Percentiles rank a stretch among this genome's conserved stretches.
Evolutionary conservation across 2,113 vertebrate species (phyloP).

Genomic region (Peromyscus polionotus): DNA sequence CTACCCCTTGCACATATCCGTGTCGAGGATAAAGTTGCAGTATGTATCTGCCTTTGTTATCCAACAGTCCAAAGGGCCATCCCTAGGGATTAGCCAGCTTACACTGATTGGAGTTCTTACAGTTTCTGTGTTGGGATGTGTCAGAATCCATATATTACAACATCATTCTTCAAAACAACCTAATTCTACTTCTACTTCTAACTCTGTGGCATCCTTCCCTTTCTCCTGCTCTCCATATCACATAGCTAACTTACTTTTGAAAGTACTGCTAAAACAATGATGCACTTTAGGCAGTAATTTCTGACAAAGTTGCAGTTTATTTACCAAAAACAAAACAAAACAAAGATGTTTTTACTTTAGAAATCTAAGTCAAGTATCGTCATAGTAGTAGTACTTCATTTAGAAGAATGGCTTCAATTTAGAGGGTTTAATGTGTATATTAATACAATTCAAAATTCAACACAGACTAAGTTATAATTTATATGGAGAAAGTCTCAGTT

Average conservation of each 20-base stretch:
- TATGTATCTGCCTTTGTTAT: not conserved
- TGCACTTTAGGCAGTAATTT: conserved; percentile 79
- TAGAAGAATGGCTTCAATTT: conserved; percentile 66
- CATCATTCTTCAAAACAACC: conserved; percentile 47
- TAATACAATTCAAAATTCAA: conserved; percentile 76
- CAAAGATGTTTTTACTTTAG: conserved; percentile 55
- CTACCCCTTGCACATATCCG: not conserved
- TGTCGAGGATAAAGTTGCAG: not conserved
- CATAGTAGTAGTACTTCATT: conserved; percentile 48
- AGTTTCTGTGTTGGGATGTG: conserved; percentile 7
- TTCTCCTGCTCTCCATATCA: conserved; percentile 46
- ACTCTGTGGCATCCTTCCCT: conserved; percentile 38
- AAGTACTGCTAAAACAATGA: conserved; percentile 83
- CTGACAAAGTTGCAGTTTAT: conserved; percentile 72
- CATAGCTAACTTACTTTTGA: conserved; percentile 78
- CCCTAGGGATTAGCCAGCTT: not conserved
- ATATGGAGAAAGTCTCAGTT: conserved; percentile 84
- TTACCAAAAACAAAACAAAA: conserved; percentile 71
- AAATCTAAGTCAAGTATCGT: conserved; percentile 57
- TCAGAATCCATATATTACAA: conserved; percentile 25
- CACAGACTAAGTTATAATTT: conserved; percentile 72
- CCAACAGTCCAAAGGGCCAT: not conserved
- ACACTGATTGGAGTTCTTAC: not conserved
- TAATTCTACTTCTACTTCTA: conserved; percentile 69
- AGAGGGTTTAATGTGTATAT: conserved; percentile 68